These are phyloP conservation scores for Asobara japonica DNA, from an alignment of 1,140 invertebrate genomes.

Conservation along the genomic window DNA sequence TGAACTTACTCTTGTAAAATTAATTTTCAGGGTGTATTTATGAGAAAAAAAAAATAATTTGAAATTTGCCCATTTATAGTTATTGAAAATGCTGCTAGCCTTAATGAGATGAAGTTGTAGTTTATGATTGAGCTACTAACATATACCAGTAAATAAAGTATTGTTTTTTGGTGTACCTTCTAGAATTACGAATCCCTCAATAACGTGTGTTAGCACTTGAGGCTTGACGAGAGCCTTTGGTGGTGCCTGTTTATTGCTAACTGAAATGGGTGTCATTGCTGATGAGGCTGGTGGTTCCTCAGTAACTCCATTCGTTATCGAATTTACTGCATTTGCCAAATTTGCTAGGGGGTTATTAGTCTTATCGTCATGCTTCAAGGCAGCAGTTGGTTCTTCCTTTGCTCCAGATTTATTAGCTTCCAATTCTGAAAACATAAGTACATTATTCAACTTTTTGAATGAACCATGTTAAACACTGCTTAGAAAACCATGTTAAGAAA, in stretches of 20 bases:
- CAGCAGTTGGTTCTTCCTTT: slow-evolving; percentile 44
- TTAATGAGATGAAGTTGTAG: no score
- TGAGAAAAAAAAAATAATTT: no score
- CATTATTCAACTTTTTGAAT: background rate
- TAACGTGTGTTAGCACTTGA: slow-evolving; percentile 94
- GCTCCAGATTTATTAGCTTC: slow-evolving; percentile 44
- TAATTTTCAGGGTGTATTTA: no score
- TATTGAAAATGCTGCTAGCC: no score
- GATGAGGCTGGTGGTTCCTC: slow-evolving; percentile 46
- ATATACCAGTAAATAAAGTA: no score
- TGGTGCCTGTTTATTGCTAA: slow-evolving; percentile 72
- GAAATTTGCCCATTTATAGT: no score
- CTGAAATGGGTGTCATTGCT: slow-evolving; percentile 47
- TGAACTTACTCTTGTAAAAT: background rate
- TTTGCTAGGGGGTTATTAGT: slow-evolving; percentile 60
- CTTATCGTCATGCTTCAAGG: slow-evolving; percentile 54
- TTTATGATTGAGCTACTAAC: no score
- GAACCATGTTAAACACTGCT: background rate
- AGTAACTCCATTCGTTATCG: slow-evolving; percentile 59
- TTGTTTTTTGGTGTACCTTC: slow-evolving; percentile 71
- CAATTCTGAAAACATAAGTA: slow-evolving; percentile 39
- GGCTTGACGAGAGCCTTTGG: slow-evolving; percentile 97
- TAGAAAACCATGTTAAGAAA: no score
- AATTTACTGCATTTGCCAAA: slow-evolving; percentile 61
- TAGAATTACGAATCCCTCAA: slow-evolving; percentile 97